Conservation (phyloP, 2,113 vertebrate genomes). For the Odontophorus gujanensis region DNA sequence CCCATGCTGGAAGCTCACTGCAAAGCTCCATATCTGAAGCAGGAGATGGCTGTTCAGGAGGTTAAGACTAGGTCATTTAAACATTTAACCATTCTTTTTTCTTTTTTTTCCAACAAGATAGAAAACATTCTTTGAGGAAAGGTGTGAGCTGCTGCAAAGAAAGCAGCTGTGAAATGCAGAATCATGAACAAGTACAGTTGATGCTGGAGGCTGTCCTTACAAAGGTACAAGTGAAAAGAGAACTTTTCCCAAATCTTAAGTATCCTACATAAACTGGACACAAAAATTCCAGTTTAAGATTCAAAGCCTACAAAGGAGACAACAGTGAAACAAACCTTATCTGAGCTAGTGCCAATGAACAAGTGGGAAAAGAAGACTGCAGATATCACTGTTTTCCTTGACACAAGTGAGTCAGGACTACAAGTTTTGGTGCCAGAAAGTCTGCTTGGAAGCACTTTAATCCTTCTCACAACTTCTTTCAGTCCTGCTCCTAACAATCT, state of each 20-base stretch:
- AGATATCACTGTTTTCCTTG: neutral
- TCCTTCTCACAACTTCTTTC: neutral
- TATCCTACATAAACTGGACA: neutral
- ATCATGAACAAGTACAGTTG: neutral
- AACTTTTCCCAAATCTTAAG: neutral
- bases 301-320: neutral
- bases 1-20: rapidly evolving
- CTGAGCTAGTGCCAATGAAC: neutral
- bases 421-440: neutral
- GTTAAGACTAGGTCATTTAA: neutral
- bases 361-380: neutral
- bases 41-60: neutral
- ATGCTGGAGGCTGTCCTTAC: neutral
- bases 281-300: neutral
- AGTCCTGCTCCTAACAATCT: neutral
- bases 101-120: neutral
- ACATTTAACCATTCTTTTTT: neutral
- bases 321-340: neutral
- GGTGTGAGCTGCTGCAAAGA: neutral
- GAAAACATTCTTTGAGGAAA: neutral
- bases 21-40: neutral
- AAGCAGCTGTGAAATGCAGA: neutral
- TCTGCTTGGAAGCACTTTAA: neutral
- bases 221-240: neutral
- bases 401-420: neutral